Evolutionary conservation across 2,888 invertebrate species (phyloP).

Genomic region (Oxytorus armatus): DNA sequence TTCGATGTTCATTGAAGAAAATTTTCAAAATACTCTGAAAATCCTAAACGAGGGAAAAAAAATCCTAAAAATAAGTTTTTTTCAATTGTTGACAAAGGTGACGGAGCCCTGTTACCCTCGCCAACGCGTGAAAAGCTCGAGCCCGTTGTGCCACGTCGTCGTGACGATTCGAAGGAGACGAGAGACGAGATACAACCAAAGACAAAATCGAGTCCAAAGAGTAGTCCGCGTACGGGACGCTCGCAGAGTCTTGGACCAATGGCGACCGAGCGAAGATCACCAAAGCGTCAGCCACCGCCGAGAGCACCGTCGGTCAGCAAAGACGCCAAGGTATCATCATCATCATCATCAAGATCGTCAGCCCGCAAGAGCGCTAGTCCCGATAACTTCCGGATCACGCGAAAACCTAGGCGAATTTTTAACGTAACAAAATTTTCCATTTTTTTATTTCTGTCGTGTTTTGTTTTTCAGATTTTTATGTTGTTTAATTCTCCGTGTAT

Average conservation of each 20-base stretch:
- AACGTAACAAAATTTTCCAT: slow-evolving; percentile 53
- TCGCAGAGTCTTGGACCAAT: slow-evolving; percentile 90
- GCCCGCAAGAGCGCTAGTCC: slow-evolving; percentile 59
- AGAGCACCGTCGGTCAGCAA: slow-evolving; percentile 81
- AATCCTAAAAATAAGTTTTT: neutral
- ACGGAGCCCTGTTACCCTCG: slow-evolving; percentile 89
- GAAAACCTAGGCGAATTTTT: slow-evolving; percentile 66
- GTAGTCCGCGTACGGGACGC: slow-evolving; percentile 86
- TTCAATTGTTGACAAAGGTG: slow-evolving; percentile 82
- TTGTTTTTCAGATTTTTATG: slow-evolving; percentile 14
- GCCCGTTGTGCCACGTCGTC: slow-evolving; percentile 88
- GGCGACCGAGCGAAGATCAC: slow-evolving; percentile 89
- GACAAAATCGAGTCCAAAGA: slow-evolving; percentile 87
- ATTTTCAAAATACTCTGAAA: neutral
- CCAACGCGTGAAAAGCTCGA: slow-evolving; percentile 90
- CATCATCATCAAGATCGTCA: slow-evolving; percentile 49
- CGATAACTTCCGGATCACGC: slow-evolving; percentile 60
- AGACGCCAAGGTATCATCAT: slow-evolving; percentile 78
- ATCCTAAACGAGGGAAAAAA: too few relatives aligned
- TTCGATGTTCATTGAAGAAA: too few relatives aligned
- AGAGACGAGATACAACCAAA: slow-evolving; percentile 81
- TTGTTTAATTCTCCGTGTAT: neutral
- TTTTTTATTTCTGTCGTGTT: slow-evolving; percentile 18
- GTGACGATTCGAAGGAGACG: slow-evolving; percentile 85
- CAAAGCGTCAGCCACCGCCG: slow-evolving; percentile 90